Conservation (phyloP, 23 tunicate genomes). For the Botrylloides violaceus region DNA sequence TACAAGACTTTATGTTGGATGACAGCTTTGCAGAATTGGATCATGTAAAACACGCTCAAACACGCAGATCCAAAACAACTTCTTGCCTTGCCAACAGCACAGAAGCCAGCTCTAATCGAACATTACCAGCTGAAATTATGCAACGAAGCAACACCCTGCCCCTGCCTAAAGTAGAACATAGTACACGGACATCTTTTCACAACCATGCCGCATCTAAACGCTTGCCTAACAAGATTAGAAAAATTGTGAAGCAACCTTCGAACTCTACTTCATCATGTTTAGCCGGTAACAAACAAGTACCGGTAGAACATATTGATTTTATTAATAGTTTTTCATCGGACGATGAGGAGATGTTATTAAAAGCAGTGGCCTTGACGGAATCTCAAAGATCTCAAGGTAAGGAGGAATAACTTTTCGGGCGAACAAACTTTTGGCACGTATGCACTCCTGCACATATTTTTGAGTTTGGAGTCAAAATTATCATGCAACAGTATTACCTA, state of each 20-base stretch:
- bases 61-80: not conserved
- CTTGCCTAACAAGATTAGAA: not conserved
- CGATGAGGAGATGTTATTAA: constrained; percentile 33
- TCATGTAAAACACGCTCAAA: not conserved
- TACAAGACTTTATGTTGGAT: constrained; percentile 59
- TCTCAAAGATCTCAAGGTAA: constrained; percentile 19
- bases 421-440: too few relatives aligned
- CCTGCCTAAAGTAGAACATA: not conserved
- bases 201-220: too few relatives aligned
- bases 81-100: too few relatives aligned
- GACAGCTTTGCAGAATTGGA: constrained; percentile 57
- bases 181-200: not conserved
- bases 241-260: not conserved
- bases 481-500: too few relatives aligned
- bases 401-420: too few relatives aligned
- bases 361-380: constrained; percentile 34
- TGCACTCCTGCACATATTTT: too few relatives aligned
- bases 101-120: not conserved
- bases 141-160: not conserved
- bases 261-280: not conserved
- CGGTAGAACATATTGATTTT: too few relatives aligned
- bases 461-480: too few relatives aligned
- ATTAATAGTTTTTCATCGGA: constrained; percentile 19
- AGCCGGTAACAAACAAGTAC: not conserved
- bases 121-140: not conserved